A percentile compares a stretch with the other conserved stretches of the same genome.
These are phyloP conservation scores for Rafetus swinhoei DNA, from an alignment of 2,113 vertebrate genomes.

Conservation along the genomic window DNA sequence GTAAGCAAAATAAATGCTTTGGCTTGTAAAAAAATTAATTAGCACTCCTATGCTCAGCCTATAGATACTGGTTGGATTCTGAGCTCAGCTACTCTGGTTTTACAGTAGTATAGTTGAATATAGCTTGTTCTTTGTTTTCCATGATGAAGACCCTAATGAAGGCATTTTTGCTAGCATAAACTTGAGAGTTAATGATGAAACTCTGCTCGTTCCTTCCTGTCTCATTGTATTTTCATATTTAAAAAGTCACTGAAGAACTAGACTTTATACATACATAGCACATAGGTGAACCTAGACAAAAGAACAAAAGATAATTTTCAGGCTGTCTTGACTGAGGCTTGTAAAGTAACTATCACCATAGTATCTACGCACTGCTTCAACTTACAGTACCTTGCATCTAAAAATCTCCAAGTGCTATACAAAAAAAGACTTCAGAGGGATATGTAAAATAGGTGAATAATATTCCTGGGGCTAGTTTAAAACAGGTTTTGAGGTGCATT, in stretches of 20 bases:
- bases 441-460: background rate
- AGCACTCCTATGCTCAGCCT: background rate
- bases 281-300: background rate
- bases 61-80: background rate
- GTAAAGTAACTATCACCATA: no score
- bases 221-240: background rate
- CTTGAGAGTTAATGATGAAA: background rate
- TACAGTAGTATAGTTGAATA: background rate
- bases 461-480: background rate
- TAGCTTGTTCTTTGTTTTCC: background rate
- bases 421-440: background rate
- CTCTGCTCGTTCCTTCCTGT: background rate
- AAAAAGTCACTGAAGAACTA: background rate
- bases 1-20: background rate
- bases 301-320: background rate
- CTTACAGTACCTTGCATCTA: background rate
- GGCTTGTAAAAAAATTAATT: background rate
- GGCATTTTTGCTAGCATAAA: background rate
- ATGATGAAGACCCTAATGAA: background rate
- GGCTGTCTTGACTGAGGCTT: background rate
- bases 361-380: background rate
- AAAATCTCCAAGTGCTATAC: background rate
- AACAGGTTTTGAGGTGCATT: background rate
- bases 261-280: background rate
- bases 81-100: background rate